These are phyloP conservation scores for Fopius arisanus DNA, from an alignment of 1,140 invertebrate species.

Conservation along the genomic window DNA sequence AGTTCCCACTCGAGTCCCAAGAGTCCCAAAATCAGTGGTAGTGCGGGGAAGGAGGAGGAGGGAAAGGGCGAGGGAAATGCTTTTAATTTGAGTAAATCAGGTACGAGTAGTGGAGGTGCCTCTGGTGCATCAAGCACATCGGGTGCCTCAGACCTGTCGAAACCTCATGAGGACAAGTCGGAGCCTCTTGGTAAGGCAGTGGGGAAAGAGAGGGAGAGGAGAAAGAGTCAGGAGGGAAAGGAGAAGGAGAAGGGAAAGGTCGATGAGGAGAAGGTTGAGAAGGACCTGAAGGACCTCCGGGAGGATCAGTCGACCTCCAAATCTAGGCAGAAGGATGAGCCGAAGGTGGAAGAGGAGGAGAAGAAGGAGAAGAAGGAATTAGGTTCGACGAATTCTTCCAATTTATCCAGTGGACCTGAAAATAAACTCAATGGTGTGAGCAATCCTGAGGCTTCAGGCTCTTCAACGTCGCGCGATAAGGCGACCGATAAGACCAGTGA, in stretches of 20 bases:
- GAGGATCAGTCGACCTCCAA: too few species aligned
- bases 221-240: background rate
- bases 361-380: background rate
- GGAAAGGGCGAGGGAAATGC: slow-evolving; percentile 15
- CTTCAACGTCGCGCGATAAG: background rate
- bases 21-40: background rate
- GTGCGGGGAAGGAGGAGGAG: slow-evolving; percentile 23
- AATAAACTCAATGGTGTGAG: background rate
- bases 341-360: background rate
- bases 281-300: too few species aligned
- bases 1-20: slow-evolving; percentile 49
- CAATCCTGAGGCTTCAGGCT: background rate
- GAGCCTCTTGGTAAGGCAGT: background rate
- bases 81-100: slow-evolving; percentile 13
- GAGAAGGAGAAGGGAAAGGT: background rate
- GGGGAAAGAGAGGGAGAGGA: slow-evolving; percentile 5
- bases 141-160: background rate
- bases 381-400: too few species aligned
- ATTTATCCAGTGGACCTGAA: too few species aligned
- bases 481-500: slow-evolving; percentile 7
- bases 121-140: background rate
- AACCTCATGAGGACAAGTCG: background rate
- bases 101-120: too few species aligned
- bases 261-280: background rate
- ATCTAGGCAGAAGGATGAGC: background rate